Conservation (phyloP, 2,113 vertebrate species). For the Chamaetylas fuelleborni region DNA sequence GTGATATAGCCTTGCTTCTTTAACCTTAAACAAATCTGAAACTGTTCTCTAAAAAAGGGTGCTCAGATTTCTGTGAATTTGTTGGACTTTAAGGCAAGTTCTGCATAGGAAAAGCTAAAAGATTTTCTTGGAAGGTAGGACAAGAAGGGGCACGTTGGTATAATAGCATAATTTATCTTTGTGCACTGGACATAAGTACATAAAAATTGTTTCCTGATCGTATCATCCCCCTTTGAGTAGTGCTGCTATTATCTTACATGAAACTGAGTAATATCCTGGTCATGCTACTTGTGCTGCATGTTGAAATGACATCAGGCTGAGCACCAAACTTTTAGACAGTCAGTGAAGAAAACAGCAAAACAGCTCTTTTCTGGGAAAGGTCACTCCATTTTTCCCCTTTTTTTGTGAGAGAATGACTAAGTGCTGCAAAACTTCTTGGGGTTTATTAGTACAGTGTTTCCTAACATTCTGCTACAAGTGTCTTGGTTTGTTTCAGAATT, state of each 20-base stretch:
- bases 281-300: background rate
- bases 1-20: background rate
- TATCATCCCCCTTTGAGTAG: background rate
- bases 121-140: background rate
- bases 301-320: background rate
- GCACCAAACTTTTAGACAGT: background rate
- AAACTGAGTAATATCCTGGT: background rate
- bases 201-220: background rate
- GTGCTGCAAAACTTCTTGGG: background rate
- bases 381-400: background rate
- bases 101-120: background rate
- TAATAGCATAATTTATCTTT: background rate
- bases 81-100: background rate
- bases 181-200: fast-evolving
- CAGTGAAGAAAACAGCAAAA: background rate
- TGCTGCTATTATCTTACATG: background rate
- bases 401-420: background rate
- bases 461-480: background rate
- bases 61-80: background rate
- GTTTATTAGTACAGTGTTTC: background rate
- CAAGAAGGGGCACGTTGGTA: background rate
- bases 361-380: background rate
- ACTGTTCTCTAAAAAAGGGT: background rate
- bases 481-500: background rate
- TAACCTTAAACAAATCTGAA: background rate